Percentiles rank a stretch among this genome's conserved stretches.
phyloP scores from a whole-genome alignment of 2,113 vertebrate species.

The Dicentrarchus labrax region DNA sequence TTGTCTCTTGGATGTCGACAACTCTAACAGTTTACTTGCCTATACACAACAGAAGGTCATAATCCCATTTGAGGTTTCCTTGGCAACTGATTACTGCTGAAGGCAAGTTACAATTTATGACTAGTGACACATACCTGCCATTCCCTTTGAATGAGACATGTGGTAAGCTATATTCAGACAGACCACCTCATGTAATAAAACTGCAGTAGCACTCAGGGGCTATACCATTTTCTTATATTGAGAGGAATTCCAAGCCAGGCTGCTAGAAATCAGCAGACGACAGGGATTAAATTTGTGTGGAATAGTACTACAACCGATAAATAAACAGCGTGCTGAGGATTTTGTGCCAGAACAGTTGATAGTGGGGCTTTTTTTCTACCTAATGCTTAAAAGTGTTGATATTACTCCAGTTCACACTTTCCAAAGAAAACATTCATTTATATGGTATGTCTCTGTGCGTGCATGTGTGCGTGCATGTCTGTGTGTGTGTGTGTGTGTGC shows the following conservation, averaged over 20 bases:
- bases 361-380: background rate
- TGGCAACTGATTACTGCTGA: conserved; percentile 81
- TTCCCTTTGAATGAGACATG: conserved; percentile 82
- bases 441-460: background rate
- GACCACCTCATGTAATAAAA: conserved; percentile 82
- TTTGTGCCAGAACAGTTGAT: conserved; percentile 52
- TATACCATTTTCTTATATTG: conserved; percentile 72
- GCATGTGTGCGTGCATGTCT: background rate
- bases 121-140: conserved; percentile 83
- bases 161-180: conserved; percentile 80
- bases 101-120: conserved; percentile 81
- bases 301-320: conserved; percentile 52
- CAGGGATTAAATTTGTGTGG: conserved; percentile 64
- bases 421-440: conserved; percentile 14
- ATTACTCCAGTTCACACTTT: conserved; percentile 14
- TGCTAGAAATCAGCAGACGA: conserved; percentile 72
- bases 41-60: conserved; percentile 78
- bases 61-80: conserved; percentile 79
- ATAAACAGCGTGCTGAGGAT: conserved; percentile 45
- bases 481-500: background rate
- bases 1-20: conserved; percentile 72
- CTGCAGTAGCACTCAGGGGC: conserved; percentile 75
- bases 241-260: conserved; percentile 71
- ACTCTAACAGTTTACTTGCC: conserved; percentile 68
- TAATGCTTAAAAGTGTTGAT: conserved; percentile 19